Base-by-base conservation (phyloP, 1,140 invertebrate genomes). In the Grapholita molesta region DNA sequence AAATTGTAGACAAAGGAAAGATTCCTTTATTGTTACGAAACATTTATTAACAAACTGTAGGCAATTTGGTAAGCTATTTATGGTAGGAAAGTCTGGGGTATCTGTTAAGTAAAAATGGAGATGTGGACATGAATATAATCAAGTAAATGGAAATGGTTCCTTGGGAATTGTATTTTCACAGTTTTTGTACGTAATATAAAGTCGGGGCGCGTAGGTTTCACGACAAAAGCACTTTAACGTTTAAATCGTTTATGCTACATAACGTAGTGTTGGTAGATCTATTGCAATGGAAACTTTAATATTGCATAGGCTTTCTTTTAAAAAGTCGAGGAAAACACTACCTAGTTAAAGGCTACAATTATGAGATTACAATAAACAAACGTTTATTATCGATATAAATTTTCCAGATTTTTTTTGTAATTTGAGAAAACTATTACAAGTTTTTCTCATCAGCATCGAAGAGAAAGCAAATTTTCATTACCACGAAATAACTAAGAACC, bases 1-100 rank as follows among this genome's bases (percentile, higher is more conserved):
- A 61, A 61, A 61, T 28, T 15, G 25, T 18, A 61, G 55, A 61
- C 55, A 30, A 61, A 61, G 55, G 55, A 61, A n/a, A 61, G 55
- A 61, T 61, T 25, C 24, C 9, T 28, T 61, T 30, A 32, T 61
- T 61, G 55, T 61, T 61, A 6, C 28, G 28, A 28, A 25, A 61
- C 25, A n/a, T 61, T 61, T 61, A 28, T 28, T 28, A 61, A 2
- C 25, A 12, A 61, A 15, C 55, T 28, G 25, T 61, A 15, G 24
- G 55, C 55, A 9, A 8, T 61, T 61, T 32, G 25, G 3, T 15
- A 61, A 30, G 55, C 25, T 30, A 30, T 61, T 28, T 11, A 61
- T 15, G 55, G 55, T 15, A 32, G n/a, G 55, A 61, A 15, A 21
- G 15, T 7, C 18, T 42, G 12, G 38, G 12, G 32, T 11, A n/a